Conservation (phyloP, 2,113 vertebrate species). For the Paratilapia polleni region DNA sequence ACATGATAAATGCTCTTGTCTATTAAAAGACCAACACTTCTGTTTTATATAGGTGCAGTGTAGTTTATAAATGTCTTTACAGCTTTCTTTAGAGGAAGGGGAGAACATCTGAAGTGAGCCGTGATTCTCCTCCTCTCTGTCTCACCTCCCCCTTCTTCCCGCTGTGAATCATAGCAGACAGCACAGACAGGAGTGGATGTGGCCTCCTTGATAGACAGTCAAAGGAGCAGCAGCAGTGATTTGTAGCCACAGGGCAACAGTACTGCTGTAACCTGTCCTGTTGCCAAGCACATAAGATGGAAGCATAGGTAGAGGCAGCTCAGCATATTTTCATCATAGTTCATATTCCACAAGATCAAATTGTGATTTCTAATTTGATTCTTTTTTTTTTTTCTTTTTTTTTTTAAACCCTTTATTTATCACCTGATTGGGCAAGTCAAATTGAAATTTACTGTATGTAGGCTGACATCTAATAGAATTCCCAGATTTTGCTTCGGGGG, state of each 20-base stretch:
- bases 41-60: conserved; percentile 2
- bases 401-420: conserved; percentile 38
- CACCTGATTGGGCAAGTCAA: conserved; percentile 35
- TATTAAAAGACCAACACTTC: conserved; percentile 58
- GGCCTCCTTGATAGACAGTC: conserved; percentile 47
- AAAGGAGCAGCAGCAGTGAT: conserved; percentile 60
- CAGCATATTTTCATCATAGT: conserved; percentile 20
- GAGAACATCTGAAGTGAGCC: conserved; percentile 21
- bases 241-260: conserved; percentile 51
- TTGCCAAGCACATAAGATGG: conserved; percentile 34
- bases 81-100: conserved; percentile 23
- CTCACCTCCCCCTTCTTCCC: conserved; percentile 1
- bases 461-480: conserved; percentile 65
- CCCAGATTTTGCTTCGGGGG: conserved; percentile 59
- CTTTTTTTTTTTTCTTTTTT: not conserved
- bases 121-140: not conserved
- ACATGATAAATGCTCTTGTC: conserved; percentile 57
- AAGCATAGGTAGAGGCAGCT: not conserved
- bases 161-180: conserved; percentile 57
- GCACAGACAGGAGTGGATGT: conserved; percentile 40
- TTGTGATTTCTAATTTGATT: conserved; percentile 21
- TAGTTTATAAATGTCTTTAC: conserved; percentile 49
- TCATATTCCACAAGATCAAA: conserved; percentile 25
- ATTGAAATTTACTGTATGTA: conserved; percentile 53
- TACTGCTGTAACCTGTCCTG: conserved; percentile 62